These are phyloP conservation scores for Scylla paramamosain DNA, from an alignment of 1,140 invertebrate species.

Conservation along the genomic window DNA sequence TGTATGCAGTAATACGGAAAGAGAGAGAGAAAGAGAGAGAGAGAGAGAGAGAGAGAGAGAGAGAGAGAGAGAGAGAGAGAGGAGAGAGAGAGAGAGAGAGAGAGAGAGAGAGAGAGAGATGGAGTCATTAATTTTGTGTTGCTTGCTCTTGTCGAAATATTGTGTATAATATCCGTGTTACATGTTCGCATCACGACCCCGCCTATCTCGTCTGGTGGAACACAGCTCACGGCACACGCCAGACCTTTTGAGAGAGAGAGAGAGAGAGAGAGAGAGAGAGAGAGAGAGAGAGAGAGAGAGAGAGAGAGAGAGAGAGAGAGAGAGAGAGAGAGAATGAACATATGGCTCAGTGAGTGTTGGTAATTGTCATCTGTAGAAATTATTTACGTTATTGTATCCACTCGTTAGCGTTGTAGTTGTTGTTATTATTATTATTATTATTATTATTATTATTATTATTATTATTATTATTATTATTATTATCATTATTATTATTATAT, in stretches of 20 bases:
- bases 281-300: constrained; percentile 3
- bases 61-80: constrained; percentile 39
- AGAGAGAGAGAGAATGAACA: not conserved
- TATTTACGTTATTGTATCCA: too few relatives aligned
- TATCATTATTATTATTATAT: too few relatives aligned
- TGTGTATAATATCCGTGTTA: not conserved
- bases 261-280: constrained; percentile 7
- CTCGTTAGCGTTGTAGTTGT: too few relatives aligned
- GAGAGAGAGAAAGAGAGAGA: constrained; percentile 30
- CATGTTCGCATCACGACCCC: too few relatives aligned
- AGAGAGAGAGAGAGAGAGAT: too few relatives aligned
- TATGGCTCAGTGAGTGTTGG: too few relatives aligned
- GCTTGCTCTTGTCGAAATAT: not conserved
- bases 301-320: not conserved
- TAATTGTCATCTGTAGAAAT: too few relatives aligned
- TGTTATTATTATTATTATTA: too few relatives aligned
- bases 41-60: constrained; percentile 37
- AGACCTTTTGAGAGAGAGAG: not conserved
- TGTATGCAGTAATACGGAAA: not conserved
- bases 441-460: too few relatives aligned
- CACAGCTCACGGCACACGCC: too few relatives aligned
- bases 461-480: too few relatives aligned
- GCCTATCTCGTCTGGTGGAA: too few relatives aligned
- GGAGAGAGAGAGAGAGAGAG: not conserved
- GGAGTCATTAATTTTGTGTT: not conserved